Evolutionary conservation across 2,888 invertebrate genomes (phyloP).

Genomic region (Mesochorus sp.): DNA sequence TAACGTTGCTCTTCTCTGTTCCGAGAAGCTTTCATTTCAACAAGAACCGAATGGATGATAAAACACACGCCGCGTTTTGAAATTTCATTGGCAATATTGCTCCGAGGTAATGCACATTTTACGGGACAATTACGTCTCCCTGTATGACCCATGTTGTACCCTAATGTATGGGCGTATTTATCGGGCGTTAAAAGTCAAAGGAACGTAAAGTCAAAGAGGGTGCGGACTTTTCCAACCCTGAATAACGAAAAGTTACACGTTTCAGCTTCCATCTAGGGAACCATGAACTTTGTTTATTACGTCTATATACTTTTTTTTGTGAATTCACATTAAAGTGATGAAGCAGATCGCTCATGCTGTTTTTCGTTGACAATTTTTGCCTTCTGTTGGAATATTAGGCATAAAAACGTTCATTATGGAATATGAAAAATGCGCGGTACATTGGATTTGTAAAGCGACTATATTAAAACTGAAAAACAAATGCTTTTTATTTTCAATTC

Average conservation of each 20-base stretch:
- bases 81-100: conserved; percentile 20
- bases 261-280: background rate
- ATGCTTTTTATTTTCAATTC: too few relatives aligned
- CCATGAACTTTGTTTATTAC: background rate
- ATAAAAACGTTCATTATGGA: too few relatives aligned
- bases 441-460: too few relatives aligned
- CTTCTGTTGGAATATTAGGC: too few relatives aligned
- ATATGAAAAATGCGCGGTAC: too few relatives aligned
- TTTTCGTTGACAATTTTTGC: too few relatives aligned
- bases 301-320: background rate
- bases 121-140: conserved; percentile 8
- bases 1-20: too few relatives aligned
- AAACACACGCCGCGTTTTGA: background rate
- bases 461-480: too few relatives aligned
- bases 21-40: background rate
- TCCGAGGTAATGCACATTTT: conserved; percentile 37
- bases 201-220: background rate
- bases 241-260: background rate
- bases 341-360: too few relatives aligned
- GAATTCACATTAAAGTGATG: background rate
- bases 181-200: background rate
- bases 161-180: background rate
- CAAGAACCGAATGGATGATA: background rate
- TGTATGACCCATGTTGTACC: background rate
- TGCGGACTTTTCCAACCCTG: background rate